Evolutionary conservation across 2,888 invertebrate genomes (phyloP), one percentile per base, ranked within the genome.

Genomic region (Clepsis dumicolana): DNA sequence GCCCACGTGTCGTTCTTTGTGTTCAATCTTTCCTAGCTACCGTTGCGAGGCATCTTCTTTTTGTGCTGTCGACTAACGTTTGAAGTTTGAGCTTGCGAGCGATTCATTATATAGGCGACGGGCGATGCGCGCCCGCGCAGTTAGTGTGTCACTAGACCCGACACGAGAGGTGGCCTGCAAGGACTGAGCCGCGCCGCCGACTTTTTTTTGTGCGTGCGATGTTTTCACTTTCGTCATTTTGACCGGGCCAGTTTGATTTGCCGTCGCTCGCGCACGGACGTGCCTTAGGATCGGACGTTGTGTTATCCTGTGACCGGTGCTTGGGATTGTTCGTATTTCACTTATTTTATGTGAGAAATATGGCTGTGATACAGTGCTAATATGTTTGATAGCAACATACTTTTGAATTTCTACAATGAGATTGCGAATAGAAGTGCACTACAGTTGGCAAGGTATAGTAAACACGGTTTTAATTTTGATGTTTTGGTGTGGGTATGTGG

Each of bases 211-310:
- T 82, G 83, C 92, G 93, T 92, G 92, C 91, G 91, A 91, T 91
- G 93, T 93, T 92, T 93, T 93, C 93, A 93, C 93, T 93, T 93
- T 93, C 92, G 92, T 92, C 91, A 91, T 92, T 93, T 93, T 91
- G 93, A 92, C 92, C 91, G 90, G 91, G 89, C 92, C 92, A 93
- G 93, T 93, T 91, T 88, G 89, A 89, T 89, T 91, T 91, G 89
- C 90, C 91, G 91, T 88, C 90, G 92, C 92, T 89, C 86, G 91
- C 91, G 93, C 90, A 89, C 92, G 89, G 93, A 91, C 92, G 93
- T 93, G 91, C 85, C 87, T n/a, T 90, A 84, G 87, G 86, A 87
- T 86, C 86, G 87, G 85, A 83, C 90, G 85, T 85, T 88, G 90
- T 88, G 91, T 85, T 85, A 88, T 90, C 91, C 92, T 90, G 91